These are phyloP conservation scores for Spilosoma lubricipeda DNA, from an alignment of 2,888 invertebrate species.

Conservation along the genomic window DNA sequence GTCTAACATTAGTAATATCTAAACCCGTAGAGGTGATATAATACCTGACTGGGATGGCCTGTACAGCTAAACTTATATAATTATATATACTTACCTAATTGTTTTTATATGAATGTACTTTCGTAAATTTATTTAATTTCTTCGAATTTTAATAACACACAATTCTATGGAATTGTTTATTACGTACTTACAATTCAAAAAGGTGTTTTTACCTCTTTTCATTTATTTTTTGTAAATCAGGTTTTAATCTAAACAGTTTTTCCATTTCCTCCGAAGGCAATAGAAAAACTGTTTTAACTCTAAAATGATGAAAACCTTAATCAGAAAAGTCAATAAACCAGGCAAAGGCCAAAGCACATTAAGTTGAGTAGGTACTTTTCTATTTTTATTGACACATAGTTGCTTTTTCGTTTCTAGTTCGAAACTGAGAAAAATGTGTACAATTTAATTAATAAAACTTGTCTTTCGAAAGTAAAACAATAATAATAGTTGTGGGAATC, in stretches of 20 bases:
- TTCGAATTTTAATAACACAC: no score
- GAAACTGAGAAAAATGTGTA: neutral
- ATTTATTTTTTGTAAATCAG: neutral
- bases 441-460: neutral
- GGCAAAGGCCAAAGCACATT: neutral
- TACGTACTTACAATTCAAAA: no score
- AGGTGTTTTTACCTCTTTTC: no score
- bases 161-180: no score
- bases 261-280: neutral
- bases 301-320: neutral
- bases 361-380: neutral
- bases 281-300: no score
- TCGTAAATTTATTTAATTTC: no score
- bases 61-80: no score
- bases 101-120: no score
- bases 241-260: neutral
- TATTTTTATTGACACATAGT: neutral
- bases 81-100: no score
- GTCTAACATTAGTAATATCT: neutral
- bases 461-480: neutral
- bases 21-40: no score
- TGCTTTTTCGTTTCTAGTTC: neutral
- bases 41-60: no score
- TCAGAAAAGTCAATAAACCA: neutral
- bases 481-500: neutral